Base-by-base conservation (phyloP, 2,113 vertebrate genomes). In the Clarias gariepinus region DNA sequence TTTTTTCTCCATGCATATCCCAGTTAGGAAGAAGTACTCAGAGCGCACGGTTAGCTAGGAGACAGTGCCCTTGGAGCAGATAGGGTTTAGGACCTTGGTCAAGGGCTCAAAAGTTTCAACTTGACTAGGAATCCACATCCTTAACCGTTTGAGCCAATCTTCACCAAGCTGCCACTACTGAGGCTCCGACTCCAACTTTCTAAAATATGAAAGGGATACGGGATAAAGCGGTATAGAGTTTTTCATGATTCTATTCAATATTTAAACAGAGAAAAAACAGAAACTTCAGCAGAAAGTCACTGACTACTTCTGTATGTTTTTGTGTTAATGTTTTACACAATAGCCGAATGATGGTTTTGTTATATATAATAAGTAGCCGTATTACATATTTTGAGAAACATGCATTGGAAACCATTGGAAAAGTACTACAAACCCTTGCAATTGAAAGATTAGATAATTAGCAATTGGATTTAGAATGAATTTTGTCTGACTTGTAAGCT, bases 271-370 rank as follows among this genome's bases (percentile, higher is more conserved):
- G 10, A 58, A 60, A 58, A 80, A 8, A 47, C 9, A 4, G 9
- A 81, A 81, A 21, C 57, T 23, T 41, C 21, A n/a, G 79, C 79
- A 15, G 63, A 81, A 81, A 28, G 58, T 81, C 58, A 63, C 13
- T 81, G 78, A 60, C 57, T 36, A 61, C 36, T 61, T 36, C 28
- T 10, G 77, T 61, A 10, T 60, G 2, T 60, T 36, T 61, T 36
- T 60, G 28, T 16, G 19, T 23, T 21, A 12, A 12, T 30, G 78
- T 81, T 81, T 61, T 61, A 7, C 57, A 23, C 9, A 63, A 28
- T 57, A 12, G 53, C n/a, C 61, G 71, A 47, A 4, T 47, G 47
- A 47, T 1, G 23, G 18, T 7, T 71, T 18, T 71, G 30, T 33
- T 36, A 8, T 69, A 16, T 30, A 69, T 69, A 9, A 69, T 69